Evolutionary conservation across 2,113 vertebrate genomes (phyloP).

Genomic region (Cygnus atratus): DNA sequence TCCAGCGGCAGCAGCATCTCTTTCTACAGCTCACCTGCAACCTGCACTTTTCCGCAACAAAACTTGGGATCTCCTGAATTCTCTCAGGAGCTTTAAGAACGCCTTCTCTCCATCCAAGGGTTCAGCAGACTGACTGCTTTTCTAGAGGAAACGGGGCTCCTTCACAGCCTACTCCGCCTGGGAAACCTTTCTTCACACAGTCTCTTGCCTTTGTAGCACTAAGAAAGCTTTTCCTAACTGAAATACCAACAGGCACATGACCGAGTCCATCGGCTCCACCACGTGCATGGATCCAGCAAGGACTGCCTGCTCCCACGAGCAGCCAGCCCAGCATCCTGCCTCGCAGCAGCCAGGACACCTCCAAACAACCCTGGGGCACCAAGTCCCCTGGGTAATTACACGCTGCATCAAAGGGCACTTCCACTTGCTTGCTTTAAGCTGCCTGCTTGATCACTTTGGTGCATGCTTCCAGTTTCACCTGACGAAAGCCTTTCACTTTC

Average conservation of each 20-base stretch:
- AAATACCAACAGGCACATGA: accelerated
- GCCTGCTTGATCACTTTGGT: neutral
- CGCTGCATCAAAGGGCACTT: neutral
- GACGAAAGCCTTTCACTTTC: too few species aligned
- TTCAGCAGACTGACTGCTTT: neutral
- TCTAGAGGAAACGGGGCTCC: neutral
- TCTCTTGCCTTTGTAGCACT: neutral
- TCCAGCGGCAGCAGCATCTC: neutral
- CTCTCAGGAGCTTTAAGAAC: neutral
- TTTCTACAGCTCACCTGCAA: neutral
- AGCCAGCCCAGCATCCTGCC: neutral
- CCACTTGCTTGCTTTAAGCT: neutral
- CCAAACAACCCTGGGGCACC: accelerated
- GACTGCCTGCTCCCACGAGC: neutral
- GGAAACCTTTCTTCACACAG: accelerated
- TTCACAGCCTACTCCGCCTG: accelerated
- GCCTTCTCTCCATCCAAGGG: neutral
- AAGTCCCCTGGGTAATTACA: accelerated
- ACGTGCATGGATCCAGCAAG: neutral
- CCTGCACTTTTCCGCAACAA: neutral
- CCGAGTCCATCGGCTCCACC: accelerated
- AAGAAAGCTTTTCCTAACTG: neutral
- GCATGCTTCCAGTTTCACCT: neutral
- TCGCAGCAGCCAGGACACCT: too few species aligned
- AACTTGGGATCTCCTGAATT: neutral